Conservation (phyloP, 2,113 vertebrate genomes). For the Salvelinus sp. region DNA sequence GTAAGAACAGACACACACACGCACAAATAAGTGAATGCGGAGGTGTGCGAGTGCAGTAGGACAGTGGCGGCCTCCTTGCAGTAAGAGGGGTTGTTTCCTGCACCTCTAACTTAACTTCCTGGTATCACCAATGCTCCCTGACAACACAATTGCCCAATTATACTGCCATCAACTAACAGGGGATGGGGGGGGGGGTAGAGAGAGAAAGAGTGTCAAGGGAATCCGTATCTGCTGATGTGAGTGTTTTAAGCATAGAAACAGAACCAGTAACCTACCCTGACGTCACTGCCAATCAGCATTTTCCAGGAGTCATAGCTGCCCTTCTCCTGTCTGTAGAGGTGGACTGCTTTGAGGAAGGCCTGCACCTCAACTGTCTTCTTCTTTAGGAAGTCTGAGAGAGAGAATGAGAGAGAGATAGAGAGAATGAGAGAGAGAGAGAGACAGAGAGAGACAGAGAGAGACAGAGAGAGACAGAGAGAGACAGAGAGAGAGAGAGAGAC, state of each 20-base stretch:
- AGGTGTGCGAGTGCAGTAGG: neutral
- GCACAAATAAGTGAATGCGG: neutral
- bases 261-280: constrained; percentile 73
- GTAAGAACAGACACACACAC: neutral
- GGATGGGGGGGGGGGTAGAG: neutral
- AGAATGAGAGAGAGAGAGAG: neutral
- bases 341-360: constrained; percentile 85
- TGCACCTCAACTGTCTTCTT: constrained; percentile 81
- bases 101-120: too few relatives aligned
- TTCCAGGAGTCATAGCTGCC: constrained; percentile 83
- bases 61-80: constrained; percentile 2
- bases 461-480: too few relatives aligned
- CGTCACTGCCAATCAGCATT: constrained; percentile 84
- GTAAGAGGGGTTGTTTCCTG: constrained; percentile 33
- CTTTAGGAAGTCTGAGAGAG: constrained; percentile 82
- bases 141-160: neutral
- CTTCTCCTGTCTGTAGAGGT: constrained; percentile 86
- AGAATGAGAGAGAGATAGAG: neutral
- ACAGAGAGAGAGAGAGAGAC: neutral
- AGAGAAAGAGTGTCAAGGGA: constrained; percentile 6
- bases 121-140: neutral
- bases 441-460: too few relatives aligned
- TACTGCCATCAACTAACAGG: neutral
- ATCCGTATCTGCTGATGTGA: neutral
- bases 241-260: neutral